Conservation (phyloP, 2,888 invertebrate genomes). For the Siphonodentalium dalli region DNA sequence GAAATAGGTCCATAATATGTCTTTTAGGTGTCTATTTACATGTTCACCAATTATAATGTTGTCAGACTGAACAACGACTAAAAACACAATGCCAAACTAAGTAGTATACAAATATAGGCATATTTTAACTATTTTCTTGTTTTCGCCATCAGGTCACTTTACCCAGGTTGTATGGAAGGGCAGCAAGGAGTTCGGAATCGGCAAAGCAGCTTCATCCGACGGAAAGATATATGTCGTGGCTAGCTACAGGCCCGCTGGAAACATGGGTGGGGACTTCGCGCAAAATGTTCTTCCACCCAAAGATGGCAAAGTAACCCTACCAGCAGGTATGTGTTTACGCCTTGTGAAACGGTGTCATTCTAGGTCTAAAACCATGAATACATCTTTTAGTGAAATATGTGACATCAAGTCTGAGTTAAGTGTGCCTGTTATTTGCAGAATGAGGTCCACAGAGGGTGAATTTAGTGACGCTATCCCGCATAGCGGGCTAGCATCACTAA, state of each 20-base stretch:
- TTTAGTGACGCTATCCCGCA: too few relatives aligned
- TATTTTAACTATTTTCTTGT: too few relatives aligned
- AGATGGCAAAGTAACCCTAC: slow-evolving; percentile 34
- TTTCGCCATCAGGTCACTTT: slow-evolving; percentile 74
- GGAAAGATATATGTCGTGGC: slow-evolving; percentile 84
- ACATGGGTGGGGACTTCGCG: slow-evolving; percentile 77
- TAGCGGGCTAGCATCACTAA: too few relatives aligned
- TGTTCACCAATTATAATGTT: not conserved
- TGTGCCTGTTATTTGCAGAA: too few relatives aligned
- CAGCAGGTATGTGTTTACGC: slow-evolving; percentile 19
- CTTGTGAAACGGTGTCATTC: too few relatives aligned
- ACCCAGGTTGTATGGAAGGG: slow-evolving; percentile 85
- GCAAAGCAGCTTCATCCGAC: slow-evolving; percentile 75
- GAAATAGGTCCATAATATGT: too few relatives aligned
- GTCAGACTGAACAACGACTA: not conserved
- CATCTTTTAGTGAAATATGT: too few relatives aligned
- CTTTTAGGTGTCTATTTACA: too few relatives aligned
- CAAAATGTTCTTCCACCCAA: slow-evolving; percentile 72
- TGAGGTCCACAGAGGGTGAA: too few relatives aligned
- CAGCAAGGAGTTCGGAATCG: slow-evolving; percentile 79
- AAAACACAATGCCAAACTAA: not conserved
- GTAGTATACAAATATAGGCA: too few relatives aligned
- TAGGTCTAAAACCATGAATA: too few relatives aligned
- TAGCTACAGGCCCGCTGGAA: slow-evolving; percentile 90
- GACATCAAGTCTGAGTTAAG: too few relatives aligned